Conservation (phyloP, 2,113 vertebrate genomes). For the Empidonax traillii region DNA sequence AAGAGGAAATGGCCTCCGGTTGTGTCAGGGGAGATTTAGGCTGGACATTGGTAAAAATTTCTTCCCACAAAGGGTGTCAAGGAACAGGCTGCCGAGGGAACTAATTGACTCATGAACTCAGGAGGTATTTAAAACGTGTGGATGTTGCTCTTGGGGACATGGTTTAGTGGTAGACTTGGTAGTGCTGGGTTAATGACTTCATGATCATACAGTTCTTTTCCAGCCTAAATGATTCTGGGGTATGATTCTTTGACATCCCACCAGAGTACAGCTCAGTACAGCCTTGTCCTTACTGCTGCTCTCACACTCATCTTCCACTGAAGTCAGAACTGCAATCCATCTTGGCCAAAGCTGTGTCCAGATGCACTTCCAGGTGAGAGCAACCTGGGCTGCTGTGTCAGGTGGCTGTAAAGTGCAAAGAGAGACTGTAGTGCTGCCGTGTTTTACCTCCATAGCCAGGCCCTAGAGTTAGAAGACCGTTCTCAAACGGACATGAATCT, state of each 20-base stretch:
- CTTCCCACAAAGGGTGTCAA: neutral
- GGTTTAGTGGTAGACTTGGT: neutral
- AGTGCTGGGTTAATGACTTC: neutral
- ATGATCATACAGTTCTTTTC: neutral
- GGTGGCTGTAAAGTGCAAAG: fast-evolving
- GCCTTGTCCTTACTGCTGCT: fast-evolving
- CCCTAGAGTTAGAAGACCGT: neutral
- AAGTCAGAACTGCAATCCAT: neutral
- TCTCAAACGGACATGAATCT: neutral
- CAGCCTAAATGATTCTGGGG: neutral
- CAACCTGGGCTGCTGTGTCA: neutral
- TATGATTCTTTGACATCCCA: neutral
- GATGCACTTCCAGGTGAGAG: fast-evolving
- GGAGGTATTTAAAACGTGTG: neutral
- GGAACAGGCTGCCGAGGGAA: neutral
- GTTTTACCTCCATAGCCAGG: neutral
- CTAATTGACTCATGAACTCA: neutral
- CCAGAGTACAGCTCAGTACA: fast-evolving
- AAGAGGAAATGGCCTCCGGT: neutral
- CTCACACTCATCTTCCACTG: neutral
- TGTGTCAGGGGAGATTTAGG: neutral
- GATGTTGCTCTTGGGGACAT: neutral
- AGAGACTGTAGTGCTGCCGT: fast-evolving
- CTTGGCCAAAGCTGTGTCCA: neutral
- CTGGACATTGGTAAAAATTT: neutral